Percentiles rank a stretch among this genome's conserved stretches.
These are phyloP conservation scores for Netelia fuscicornis DNA, from an alignment of 2,888 invertebrate genomes.

Conservation along the genomic window DNA sequence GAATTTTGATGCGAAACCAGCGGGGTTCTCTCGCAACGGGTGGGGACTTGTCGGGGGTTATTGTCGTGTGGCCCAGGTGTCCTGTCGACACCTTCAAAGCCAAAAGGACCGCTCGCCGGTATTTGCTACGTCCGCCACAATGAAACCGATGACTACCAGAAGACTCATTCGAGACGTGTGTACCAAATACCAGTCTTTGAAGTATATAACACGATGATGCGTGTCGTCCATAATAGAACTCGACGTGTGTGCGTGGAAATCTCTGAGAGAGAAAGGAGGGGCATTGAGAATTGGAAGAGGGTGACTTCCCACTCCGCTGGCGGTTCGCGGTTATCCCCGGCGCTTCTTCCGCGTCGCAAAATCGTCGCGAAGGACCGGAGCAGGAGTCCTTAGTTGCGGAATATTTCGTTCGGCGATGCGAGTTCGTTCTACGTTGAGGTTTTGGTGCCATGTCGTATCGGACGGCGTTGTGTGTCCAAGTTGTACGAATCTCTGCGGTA, in stretches of 20 bases:
- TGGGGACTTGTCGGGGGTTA: conserved; percentile 74
- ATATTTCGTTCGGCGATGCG: conserved; percentile 30
- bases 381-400: neutral
- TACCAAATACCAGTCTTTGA: conserved; percentile 17
- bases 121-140: conserved; percentile 58
- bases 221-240: conserved; percentile 23
- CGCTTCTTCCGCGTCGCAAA: conserved; percentile 34
- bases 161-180: conserved; percentile 44
- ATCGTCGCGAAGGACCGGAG: conserved; percentile 35
- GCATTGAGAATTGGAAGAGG: conserved; percentile 15
- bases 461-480: neutral
- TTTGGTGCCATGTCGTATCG: neutral
- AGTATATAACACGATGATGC: conserved; percentile 6
- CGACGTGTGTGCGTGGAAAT: conserved; percentile 15
- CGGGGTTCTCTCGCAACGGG: conserved; percentile 66
- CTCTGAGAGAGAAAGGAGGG: conserved; percentile 15
- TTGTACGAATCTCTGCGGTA: conserved; percentile 6
- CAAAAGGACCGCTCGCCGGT: conserved; percentile 71
- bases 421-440: conserved; percentile 19
- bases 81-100: conserved; percentile 81
- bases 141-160: conserved; percentile 58
- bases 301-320: conserved; percentile 58
- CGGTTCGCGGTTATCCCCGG: conserved; percentile 30
- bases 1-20: conserved; percentile 50
- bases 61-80: conserved; percentile 79